phyloP scores from a whole-genome alignment of 2,888 invertebrate species.

The Papilio demoleus region DNA sequence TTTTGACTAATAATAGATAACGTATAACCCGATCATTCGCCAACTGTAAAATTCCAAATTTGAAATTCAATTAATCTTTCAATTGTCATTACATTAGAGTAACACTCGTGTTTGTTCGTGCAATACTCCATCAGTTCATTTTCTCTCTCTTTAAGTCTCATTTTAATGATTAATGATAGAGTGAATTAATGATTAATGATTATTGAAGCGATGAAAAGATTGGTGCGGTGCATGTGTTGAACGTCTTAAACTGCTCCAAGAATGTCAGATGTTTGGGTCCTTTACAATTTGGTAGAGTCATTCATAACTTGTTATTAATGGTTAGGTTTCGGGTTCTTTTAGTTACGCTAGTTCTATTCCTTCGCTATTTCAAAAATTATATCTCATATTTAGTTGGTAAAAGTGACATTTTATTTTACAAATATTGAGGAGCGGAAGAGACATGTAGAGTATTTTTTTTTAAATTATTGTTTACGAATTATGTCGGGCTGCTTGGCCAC shows the following conservation, averaged over 20 bases:
- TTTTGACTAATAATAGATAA: slow-evolving; percentile 36
- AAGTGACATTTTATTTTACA: no score
- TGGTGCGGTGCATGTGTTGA: slow-evolving; percentile 68
- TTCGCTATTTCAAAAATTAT: neutral
- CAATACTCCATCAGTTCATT: slow-evolving; percentile 75
- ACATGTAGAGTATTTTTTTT: no score
- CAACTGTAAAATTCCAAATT: slow-evolving; percentile 64
- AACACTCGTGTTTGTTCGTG: slow-evolving; percentile 72
- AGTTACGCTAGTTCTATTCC: slow-evolving; percentile 19
- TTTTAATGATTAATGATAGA: slow-evolving; percentile 77
- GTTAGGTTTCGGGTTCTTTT: slow-evolving; percentile 48
- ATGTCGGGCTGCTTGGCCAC: no score
- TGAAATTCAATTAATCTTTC: slow-evolving; percentile 75
- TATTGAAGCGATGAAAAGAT: slow-evolving; percentile 72
- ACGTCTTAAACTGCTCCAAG: slow-evolving; percentile 56
- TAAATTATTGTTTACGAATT: no score
- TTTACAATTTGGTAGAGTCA: slow-evolving; percentile 76
- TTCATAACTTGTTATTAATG: slow-evolving; percentile 76
- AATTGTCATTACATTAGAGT: slow-evolving; percentile 74
- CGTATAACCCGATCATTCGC: slow-evolving; percentile 60
- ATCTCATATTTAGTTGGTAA: neutral
- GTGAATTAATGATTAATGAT: slow-evolving; percentile 75
- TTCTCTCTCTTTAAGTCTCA: slow-evolving; percentile 83
- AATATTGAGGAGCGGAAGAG: no score
- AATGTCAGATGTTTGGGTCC: slow-evolving; percentile 71